Percentiles rank a stretch among this genome's conserved stretches.
Evolutionary conservation across 2,888 invertebrate genomes (phyloP).

Genomic region (Oscheius onirici): DNA sequence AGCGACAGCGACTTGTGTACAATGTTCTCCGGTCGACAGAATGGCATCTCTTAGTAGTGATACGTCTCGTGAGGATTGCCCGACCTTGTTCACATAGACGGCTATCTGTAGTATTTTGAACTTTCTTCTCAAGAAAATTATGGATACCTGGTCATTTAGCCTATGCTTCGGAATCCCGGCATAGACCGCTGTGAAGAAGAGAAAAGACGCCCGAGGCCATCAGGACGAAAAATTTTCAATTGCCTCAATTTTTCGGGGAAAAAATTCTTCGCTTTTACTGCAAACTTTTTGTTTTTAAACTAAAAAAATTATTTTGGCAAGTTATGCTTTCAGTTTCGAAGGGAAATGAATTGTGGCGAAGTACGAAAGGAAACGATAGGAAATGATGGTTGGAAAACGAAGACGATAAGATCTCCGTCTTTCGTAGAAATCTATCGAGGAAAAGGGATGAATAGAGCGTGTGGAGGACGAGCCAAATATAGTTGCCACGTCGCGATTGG

Average conservation of each 20-base stretch:
- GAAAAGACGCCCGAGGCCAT: not conserved
- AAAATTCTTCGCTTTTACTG: not conserved
- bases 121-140: not conserved
- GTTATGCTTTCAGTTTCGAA: too few relatives aligned
- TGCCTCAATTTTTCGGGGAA: not conserved
- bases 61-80: conserved; percentile 76
- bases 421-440: too few relatives aligned
- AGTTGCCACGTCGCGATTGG: conserved; percentile 15
- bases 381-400: too few relatives aligned
- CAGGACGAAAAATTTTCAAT: not conserved
- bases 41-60: conserved; percentile 75
- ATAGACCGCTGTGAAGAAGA: not conserved
- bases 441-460: too few relatives aligned
- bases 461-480: not conserved
- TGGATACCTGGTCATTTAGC: not conserved
- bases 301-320: not conserved
- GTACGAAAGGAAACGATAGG: too few relatives aligned
- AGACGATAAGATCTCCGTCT: too few relatives aligned
- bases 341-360: too few relatives aligned
- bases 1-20: conserved; percentile 75
- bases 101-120: conserved; percentile 67
- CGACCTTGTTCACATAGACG: conserved; percentile 76
- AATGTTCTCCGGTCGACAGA: conserved; percentile 75
- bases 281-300: not conserved
- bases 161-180: not conserved